Evolutionary conservation across 2,113 vertebrate genomes (phyloP).

Genomic region (Trematomus loennbergii): DNA sequence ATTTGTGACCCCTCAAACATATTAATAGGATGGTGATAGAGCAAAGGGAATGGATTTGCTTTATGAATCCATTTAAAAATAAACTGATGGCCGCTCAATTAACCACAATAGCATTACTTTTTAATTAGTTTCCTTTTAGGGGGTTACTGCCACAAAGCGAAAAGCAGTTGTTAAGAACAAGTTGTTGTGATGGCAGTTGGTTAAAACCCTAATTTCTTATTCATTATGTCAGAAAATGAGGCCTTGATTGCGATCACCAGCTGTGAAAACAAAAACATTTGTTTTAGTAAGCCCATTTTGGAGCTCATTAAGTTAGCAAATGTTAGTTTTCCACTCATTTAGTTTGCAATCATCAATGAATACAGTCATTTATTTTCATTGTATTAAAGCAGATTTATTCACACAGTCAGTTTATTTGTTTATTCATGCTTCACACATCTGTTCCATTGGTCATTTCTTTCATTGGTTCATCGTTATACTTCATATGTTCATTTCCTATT

Average conservation of each 20-base stretch:
- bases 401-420: neutral
- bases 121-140: conserved; percentile 51
- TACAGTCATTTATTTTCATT: conserved; percentile 10
- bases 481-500: neutral
- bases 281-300: conserved; percentile 31
- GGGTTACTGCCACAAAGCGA: conserved; percentile 30
- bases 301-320: conserved; percentile 36
- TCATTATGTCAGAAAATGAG: conserved; percentile 41
- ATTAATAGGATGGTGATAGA: conserved; percentile 20
- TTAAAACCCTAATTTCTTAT: conserved; percentile 39
- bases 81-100: conserved; percentile 42
- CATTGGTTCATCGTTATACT: neutral
- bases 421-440: neutral
- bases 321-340: conserved; percentile 20
- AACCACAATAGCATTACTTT: conserved; percentile 54
- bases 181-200: conserved; percentile 16
- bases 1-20: conserved; percentile 14
- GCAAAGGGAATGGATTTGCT: conserved; percentile 37
- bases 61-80: conserved; percentile 28
- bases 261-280: conserved; percentile 29
- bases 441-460: neutral
- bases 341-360: conserved; percentile 45
- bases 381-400: conserved; percentile 27
- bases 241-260: conserved; percentile 41
- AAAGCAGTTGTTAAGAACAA: conserved; percentile 18